A percentile compares a stretch with the other conserved stretches of the same genome.
phyloP scores from a whole-genome alignment of 2,113 vertebrate genomes.

The Bambusicola thoracicus region DNA sequence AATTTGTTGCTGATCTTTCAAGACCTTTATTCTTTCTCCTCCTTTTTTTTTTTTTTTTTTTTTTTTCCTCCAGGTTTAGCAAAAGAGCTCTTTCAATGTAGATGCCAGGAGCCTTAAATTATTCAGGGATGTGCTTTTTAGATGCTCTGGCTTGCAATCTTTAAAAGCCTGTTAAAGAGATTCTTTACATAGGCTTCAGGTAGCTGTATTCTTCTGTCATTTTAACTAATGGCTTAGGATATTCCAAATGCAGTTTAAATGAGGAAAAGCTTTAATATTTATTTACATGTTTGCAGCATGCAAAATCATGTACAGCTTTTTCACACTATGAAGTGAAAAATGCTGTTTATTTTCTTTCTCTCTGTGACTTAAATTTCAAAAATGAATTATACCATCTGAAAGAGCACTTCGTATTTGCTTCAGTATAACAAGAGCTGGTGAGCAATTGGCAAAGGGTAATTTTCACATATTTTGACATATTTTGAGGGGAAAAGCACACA shows the following conservation, averaged over 20 bases:
- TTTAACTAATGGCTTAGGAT: constrained; percentile 56
- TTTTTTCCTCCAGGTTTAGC: constrained; percentile 23
- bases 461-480: not conserved
- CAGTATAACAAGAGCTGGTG: not conserved
- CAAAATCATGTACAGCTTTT: not conserved
- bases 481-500: not conserved
- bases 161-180: constrained; percentile 56
- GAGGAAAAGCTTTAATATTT: constrained; percentile 59
- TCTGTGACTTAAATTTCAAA: constrained; percentile 19
- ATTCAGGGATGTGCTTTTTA: constrained; percentile 67
- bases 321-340: not conserved
- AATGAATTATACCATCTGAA: not conserved
- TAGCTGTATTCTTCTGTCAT: constrained; percentile 62
- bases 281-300: constrained; percentile 20
- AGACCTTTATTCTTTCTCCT: constrained; percentile 48
- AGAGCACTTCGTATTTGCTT: not conserved
- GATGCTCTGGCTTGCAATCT: constrained; percentile 57
- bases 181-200: constrained; percentile 64
- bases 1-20: constrained; percentile 40
- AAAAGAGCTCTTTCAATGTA: constrained; percentile 34
- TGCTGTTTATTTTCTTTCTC: not conserved
- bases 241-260: constrained; percentile 56
- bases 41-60: not conserved
- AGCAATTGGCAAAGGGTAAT: not conserved
- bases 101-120: constrained; percentile 53